phyloP scores from a whole-genome alignment of 2,113 vertebrate species.

The Maccullochella peelii region DNA sequence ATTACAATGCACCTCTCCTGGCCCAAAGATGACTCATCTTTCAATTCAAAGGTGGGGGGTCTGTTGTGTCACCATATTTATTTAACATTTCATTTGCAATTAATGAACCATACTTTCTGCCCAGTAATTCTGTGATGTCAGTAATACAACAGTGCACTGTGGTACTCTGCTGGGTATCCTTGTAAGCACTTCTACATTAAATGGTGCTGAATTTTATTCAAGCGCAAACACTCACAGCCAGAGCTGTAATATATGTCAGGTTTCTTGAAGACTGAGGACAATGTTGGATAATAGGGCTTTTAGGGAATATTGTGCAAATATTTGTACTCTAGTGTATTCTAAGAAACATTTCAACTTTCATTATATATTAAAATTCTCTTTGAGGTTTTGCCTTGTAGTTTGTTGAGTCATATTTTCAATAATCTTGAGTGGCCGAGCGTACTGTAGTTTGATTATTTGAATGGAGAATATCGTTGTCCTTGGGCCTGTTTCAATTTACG shows the following conservation, averaged over 20 bases:
- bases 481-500: not conserved
- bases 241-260: slow-evolving; percentile 7
- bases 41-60: slow-evolving; percentile 17
- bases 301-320: slow-evolving; percentile 36
- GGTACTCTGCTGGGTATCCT: slow-evolving; percentile 19
- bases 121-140: slow-evolving; percentile 23
- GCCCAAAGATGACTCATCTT: slow-evolving; percentile 56
- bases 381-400: slow-evolving; percentile 24
- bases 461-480: not conserved
- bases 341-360: slow-evolving; percentile 24
- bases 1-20: slow-evolving; percentile 50
- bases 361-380: slow-evolving; percentile 22
- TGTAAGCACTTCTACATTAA: slow-evolving; percentile 39
- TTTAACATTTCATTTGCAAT: slow-evolving; percentile 61
- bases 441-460: slow-evolving; percentile 1
- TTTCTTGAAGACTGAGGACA: slow-evolving; percentile 26
- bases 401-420: slow-evolving; percentile 2
- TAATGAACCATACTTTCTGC: slow-evolving; percentile 38
- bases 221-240: slow-evolving; percentile 24
- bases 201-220: slow-evolving; percentile 43
- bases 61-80: slow-evolving; percentile 38
- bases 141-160: not conserved
- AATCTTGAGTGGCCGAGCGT: not conserved
- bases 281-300: slow-evolving; percentile 40
- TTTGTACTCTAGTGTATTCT: not conserved